phyloP scores from a whole-genome alignment of 2,113 vertebrate species.

The Brachionichthys hirsutus region DNA sequence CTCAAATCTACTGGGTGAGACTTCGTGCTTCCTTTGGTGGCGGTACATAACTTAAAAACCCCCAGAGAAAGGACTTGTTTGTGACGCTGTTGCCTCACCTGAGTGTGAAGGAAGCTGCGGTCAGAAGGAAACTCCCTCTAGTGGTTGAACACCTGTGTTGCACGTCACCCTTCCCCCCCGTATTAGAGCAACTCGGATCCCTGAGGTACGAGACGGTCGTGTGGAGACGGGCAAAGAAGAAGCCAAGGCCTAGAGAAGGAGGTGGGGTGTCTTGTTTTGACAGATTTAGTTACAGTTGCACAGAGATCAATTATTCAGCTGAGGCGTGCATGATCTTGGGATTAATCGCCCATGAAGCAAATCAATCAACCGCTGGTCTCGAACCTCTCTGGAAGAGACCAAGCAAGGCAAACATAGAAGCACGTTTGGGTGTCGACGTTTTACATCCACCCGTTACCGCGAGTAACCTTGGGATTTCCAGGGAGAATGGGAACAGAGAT shows the following conservation, averaged over 20 bases:
- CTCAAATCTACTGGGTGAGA: too few relatives aligned
- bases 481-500: slow-evolving; percentile 49
- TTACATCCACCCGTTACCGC: slow-evolving; percentile 60
- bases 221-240: slow-evolving; percentile 28
- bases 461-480: slow-evolving; percentile 73
- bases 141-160: slow-evolving; percentile 44
- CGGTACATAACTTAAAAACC: too few relatives aligned
- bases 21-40: too few relatives aligned
- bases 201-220: slow-evolving; percentile 2
- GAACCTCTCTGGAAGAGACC: slow-evolving; percentile 63
- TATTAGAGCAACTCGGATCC: slow-evolving; percentile 1
- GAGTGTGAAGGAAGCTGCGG: background rate
- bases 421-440: slow-evolving; percentile 64
- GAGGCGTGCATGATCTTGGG: slow-evolving; percentile 75
- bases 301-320: slow-evolving; percentile 81
- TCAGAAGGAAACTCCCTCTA: slow-evolving; percentile 66
- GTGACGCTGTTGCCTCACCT: too few relatives aligned
- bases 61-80: too few relatives aligned
- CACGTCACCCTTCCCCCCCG: slow-evolving; percentile 16
- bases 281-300: slow-evolving; percentile 81
- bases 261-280: slow-evolving; percentile 75
- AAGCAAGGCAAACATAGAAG: slow-evolving; percentile 71
- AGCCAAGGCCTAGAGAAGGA: slow-evolving; percentile 43
- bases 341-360: slow-evolving; percentile 77
- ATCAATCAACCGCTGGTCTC: slow-evolving; percentile 77